A percentile compares a stretch with the other conserved stretches of the same genome.
Conservation (phyloP, 2,888 invertebrate genomes). For the Melanophora roralis region DNA sequence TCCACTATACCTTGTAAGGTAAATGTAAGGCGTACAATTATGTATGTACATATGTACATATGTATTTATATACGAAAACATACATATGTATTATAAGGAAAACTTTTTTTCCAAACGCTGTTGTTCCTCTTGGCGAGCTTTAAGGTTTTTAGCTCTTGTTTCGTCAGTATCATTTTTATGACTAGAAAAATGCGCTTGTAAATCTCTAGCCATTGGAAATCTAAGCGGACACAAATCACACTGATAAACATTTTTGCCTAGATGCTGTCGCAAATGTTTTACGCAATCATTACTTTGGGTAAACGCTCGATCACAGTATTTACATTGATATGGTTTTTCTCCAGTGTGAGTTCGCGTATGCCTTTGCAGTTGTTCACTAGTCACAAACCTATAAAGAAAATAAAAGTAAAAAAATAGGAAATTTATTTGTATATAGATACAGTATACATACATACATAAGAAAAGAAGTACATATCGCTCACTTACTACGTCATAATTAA, state of each 20-base stretch:
- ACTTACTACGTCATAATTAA: too few relatives aligned
- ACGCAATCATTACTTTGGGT: conserved; percentile 65
- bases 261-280: conserved; percentile 78
- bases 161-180: conserved; percentile 63
- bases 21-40: too few relatives aligned
- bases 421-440: too few relatives aligned
- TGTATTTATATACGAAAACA: too few relatives aligned
- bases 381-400: conserved; percentile 78
- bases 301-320: conserved; percentile 64
- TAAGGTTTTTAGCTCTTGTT: conserved; percentile 49
- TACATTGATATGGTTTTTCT: conserved; percentile 66
- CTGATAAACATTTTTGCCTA: conserved; percentile 80
- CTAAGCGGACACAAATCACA: conserved; percentile 70
- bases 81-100: neutral
- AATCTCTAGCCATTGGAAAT: conserved; percentile 58
- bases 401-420: too few relatives aligned
- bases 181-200: conserved; percentile 59
- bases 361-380: conserved; percentile 79
- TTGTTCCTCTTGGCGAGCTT: conserved; percentile 21
- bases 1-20: too few relatives aligned
- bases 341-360: conserved; percentile 81
- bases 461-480: neutral
- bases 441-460: too few relatives aligned
- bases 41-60: too few relatives aligned
- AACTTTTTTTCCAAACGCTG: conserved; percentile 21